Conservation (phyloP, 2,797 vertebrate species). For the Sebastes nivosus region DNA sequence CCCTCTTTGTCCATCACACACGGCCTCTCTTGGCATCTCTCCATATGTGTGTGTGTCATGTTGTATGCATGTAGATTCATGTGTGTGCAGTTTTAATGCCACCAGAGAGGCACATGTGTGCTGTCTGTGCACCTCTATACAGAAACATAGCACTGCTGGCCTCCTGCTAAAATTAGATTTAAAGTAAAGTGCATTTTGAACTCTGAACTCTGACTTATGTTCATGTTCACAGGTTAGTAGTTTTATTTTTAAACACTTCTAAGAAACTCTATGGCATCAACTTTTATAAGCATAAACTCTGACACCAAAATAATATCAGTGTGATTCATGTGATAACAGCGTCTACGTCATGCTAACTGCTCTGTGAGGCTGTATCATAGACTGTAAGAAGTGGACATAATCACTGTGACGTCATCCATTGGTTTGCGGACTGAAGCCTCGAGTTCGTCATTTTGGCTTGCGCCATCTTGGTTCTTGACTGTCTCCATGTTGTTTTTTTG, state of each 20-base stretch:
- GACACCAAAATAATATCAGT: neutral
- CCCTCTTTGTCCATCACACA: constrained; percentile 33
- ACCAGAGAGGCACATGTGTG: neutral
- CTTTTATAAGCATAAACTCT: neutral
- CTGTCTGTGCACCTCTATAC: neutral
- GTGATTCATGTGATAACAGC: neutral
- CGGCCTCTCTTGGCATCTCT: neutral
- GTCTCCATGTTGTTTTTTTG: too few relatives aligned
- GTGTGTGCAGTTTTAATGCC: neutral
- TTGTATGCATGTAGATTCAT: neutral
- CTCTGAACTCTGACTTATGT: constrained; percentile 15
- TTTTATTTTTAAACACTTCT: neutral
- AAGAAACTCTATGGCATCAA: neutral
- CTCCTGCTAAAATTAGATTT: constrained; percentile 31
- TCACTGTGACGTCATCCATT: neutral
- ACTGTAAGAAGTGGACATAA: neutral
- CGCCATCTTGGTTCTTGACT: too few relatives aligned
- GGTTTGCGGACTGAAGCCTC: too few relatives aligned
- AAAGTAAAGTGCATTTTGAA: constrained; percentile 15
- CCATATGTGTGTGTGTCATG: neutral
- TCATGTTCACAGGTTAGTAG: neutral
- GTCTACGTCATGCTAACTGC: neutral
- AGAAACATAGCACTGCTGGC: constrained; percentile 18
- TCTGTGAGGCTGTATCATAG: neutral
- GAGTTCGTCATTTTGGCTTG: too few relatives aligned